Evolutionary conservation across 2,888 invertebrate genomes (phyloP).

Genomic region (Drosophila gaucha): DNA sequence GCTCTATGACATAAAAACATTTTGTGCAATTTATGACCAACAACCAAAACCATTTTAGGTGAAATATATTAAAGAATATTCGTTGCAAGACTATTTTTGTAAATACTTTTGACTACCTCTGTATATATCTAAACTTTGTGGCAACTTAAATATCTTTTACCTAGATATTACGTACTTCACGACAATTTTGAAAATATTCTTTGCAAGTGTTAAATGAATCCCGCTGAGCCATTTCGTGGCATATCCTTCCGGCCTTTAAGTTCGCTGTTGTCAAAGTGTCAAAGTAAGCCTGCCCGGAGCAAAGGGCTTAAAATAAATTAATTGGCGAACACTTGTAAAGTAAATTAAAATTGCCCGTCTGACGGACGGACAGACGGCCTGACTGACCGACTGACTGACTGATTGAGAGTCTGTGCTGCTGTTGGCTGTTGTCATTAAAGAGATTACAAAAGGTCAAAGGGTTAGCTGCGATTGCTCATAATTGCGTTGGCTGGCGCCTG

Average conservation of each 20-base stretch:
- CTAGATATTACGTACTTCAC: too few species aligned
- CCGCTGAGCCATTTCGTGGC: slow-evolving; percentile 7
- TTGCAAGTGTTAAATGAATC: background rate
- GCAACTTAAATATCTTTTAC: background rate
- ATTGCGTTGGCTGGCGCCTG: slow-evolving; percentile 59
- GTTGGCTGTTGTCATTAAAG: slow-evolving; percentile 53
- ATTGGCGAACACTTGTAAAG: slow-evolving; percentile 75
- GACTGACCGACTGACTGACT: slow-evolving; percentile 1
- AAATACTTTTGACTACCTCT: too few species aligned
- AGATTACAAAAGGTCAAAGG: slow-evolving; percentile 77
- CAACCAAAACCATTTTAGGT: too few species aligned
- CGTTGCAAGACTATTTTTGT: too few species aligned
- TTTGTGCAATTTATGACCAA: too few species aligned
- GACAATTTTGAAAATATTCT: background rate
- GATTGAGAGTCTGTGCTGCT: slow-evolving; percentile 12
- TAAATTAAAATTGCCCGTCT: slow-evolving; percentile 66
- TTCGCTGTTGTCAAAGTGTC: slow-evolving; percentile 71
- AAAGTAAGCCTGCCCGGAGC: slow-evolving; percentile 68
- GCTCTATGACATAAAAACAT: too few species aligned
- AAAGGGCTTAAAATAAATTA: slow-evolving; percentile 75
- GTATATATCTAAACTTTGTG: too few species aligned
- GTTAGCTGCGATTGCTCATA: slow-evolving; percentile 74
- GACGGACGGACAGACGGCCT: slow-evolving; percentile 2
- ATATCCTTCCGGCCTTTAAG: slow-evolving; percentile 35
- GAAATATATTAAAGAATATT: too few species aligned